These are phyloP conservation scores for Phasianus colchicus DNA, from an alignment of 2,113 vertebrate genomes.

Conservation along the genomic window DNA sequence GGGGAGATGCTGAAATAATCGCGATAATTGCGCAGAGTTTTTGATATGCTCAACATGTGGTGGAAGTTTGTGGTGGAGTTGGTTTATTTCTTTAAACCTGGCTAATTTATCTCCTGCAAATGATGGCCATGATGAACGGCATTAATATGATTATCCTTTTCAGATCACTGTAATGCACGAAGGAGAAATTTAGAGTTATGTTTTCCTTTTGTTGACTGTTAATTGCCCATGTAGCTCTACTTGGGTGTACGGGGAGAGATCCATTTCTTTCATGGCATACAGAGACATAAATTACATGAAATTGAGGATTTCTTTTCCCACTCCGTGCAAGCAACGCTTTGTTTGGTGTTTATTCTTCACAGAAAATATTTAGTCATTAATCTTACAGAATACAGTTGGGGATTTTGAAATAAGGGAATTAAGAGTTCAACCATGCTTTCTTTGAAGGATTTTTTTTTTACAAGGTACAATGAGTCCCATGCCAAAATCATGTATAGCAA, in stretches of 20 bases:
- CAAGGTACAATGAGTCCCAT: background rate
- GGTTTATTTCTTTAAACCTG: constrained; percentile 19
- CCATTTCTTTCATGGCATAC: background rate
- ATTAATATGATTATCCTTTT: background rate
- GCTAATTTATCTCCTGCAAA: constrained; percentile 12
- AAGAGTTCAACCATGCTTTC: background rate
- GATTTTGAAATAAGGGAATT: background rate
- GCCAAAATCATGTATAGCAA: background rate
- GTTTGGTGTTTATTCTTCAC: constrained; percentile 6
- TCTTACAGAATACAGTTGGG: background rate
- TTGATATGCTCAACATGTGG: background rate
- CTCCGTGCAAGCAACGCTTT: background rate
- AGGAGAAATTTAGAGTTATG: constrained; percentile 15
- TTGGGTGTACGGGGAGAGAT: constrained; percentile 2
- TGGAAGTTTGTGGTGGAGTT: background rate
- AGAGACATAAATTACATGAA: background rate
- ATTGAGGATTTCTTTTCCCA: background rate
- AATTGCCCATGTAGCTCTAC: background rate
- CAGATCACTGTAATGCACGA: constrained; percentile 22
- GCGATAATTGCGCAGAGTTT: background rate
- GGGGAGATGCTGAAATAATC: background rate
- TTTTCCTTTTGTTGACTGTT: constrained; percentile 40
- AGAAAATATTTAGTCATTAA: constrained; percentile 15
- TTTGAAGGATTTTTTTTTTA: constrained; percentile 8
- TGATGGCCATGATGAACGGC: background rate